Conservation (phyloP, 1,140 invertebrate genomes). For the Thaumetopoea pityocampa region DNA sequence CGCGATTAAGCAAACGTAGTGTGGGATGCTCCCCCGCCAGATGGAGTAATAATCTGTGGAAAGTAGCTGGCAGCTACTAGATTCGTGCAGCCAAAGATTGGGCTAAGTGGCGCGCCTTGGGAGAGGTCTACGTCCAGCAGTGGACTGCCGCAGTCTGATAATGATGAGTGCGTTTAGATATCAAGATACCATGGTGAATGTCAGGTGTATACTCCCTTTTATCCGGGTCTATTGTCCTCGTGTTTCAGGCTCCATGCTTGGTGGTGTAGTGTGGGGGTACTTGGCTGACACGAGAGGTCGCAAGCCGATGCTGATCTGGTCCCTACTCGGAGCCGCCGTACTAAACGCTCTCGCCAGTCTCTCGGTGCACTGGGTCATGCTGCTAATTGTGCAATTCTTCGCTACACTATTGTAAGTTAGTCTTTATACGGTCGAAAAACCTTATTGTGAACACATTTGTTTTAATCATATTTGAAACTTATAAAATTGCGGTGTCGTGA, state of each 20-base stretch:
- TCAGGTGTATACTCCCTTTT: background rate
- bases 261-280: conserved; percentile 81
- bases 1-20: too few species aligned
- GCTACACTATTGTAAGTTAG: conserved; percentile 46
- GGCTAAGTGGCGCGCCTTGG: too few species aligned
- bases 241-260: conserved; percentile 75
- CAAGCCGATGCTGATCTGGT: conserved; percentile 69
- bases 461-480: too few species aligned
- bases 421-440: background rate
- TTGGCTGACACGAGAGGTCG: conserved; percentile 82
- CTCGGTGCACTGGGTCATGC: conserved; percentile 56
- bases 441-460: too few species aligned
- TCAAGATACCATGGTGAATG: background rate
- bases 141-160: too few species aligned
- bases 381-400: conserved; percentile 43
- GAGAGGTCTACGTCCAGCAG: too few species aligned
- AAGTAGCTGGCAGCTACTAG: too few species aligned
- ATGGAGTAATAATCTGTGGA: too few species aligned
- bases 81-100: too few species aligned
- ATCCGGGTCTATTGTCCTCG: background rate
- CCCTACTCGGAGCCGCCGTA: conserved; percentile 23
- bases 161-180: background rate
- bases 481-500: too few species aligned
- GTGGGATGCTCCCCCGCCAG: too few species aligned
- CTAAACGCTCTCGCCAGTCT: conserved; percentile 43